Conservation (phyloP, 2,888 invertebrate species). For the Strigamia maritima region DNA sequence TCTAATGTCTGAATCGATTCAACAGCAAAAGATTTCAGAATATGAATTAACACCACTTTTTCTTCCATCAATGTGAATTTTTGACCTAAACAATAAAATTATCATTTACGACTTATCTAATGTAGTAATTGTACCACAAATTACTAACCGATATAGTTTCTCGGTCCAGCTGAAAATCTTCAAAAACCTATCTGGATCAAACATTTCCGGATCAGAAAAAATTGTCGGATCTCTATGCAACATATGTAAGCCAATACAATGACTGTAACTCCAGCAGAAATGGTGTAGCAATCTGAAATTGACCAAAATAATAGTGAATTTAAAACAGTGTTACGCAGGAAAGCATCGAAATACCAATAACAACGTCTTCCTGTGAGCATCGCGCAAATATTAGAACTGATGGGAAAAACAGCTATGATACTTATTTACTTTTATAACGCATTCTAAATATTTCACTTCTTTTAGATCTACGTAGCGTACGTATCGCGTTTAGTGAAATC, state of each 20-base stretch:
- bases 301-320: background rate
- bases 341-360: constrained; percentile 46
- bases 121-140: background rate
- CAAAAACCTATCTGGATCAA: constrained; percentile 74
- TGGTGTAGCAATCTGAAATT: constrained; percentile 56
- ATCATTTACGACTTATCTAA: too few relatives aligned
- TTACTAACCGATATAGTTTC: constrained; percentile 41
- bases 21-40: background rate
- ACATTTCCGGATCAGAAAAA: constrained; percentile 66
- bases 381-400: constrained; percentile 55
- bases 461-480: constrained; percentile 55
- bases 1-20: background rate
- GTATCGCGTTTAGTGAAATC: constrained; percentile 44
- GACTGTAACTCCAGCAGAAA: constrained; percentile 68
- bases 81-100: constrained; percentile 1
- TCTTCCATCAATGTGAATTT: constrained; percentile 36
- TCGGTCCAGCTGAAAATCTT: constrained; percentile 60
- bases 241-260: constrained; percentile 63
- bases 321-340: background rate
- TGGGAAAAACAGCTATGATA: constrained; percentile 53
- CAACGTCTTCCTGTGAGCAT: constrained; percentile 50
- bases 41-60: background rate
- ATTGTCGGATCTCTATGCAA: constrained; percentile 63
- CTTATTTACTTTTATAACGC: constrained; percentile 52
- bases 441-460: constrained; percentile 55